phyloP scores from a whole-genome alignment of 1,140 invertebrate species.

The Diorhabda carinulata region DNA sequence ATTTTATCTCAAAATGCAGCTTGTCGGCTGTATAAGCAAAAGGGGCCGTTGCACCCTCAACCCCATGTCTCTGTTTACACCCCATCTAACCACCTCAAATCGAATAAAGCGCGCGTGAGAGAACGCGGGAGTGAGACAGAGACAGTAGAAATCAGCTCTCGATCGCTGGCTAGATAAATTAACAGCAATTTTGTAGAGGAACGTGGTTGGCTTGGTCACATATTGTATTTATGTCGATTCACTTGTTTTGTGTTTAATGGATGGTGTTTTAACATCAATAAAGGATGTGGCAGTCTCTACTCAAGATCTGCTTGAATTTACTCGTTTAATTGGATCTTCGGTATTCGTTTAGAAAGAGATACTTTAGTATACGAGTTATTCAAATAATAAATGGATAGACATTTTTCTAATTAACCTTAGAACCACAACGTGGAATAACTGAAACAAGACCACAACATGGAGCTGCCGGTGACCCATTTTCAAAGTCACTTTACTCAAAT shows the following conservation, averaged over 20 bases:
- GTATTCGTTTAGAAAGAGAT: too few species aligned
- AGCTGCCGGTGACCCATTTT: too few species aligned
- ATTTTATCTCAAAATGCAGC: too few species aligned
- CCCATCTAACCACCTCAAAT: background rate
- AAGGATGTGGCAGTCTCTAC: background rate
- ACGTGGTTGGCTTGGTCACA: slow-evolving; percentile 14
- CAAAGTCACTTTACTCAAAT: too few species aligned
- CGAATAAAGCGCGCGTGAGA: slow-evolving; percentile 8
- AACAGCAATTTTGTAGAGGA: slow-evolving; percentile 15
- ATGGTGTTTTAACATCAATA: slow-evolving; percentile 6
- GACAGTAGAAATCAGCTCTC: slow-evolving; percentile 7
- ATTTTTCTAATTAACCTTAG: too few species aligned
- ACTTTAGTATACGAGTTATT: too few species aligned
- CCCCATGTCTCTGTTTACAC: background rate
- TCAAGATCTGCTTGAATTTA: background rate
- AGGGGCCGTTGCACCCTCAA: background rate
- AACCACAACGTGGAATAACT: too few species aligned
- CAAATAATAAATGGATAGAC: too few species aligned
- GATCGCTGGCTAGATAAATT: slow-evolving; percentile 14
- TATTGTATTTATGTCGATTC: slow-evolving; percentile 14
- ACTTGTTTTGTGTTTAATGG: slow-evolving; percentile 10
- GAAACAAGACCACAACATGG: too few species aligned
- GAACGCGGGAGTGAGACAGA: background rate
- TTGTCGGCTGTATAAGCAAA: too few species aligned
- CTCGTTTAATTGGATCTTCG: background rate